phyloP scores from a whole-genome alignment of 2,888 invertebrate species.

The Reticulitermes lucifugus region DNA sequence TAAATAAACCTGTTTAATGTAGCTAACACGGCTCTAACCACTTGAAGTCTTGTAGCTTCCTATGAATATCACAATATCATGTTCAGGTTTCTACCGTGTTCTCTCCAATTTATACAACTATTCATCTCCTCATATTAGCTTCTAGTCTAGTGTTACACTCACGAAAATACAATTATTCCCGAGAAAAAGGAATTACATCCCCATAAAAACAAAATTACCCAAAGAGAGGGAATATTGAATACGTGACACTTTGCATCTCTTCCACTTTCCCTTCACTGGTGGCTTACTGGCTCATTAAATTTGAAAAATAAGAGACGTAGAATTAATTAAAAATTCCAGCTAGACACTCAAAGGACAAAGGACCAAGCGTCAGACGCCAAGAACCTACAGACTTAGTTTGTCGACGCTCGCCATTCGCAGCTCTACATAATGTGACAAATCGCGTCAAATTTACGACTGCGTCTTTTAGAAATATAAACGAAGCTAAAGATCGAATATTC shows the following conservation, averaged over 20 bases:
- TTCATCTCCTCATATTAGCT: neutral
- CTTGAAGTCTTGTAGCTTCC: neutral
- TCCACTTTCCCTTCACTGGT: neutral
- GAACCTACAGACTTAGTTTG: neutral
- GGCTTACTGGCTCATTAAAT: neutral
- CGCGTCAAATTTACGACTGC: too few species aligned
- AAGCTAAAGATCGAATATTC: too few species aligned
- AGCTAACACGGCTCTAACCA: neutral
- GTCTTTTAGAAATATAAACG: too few species aligned
- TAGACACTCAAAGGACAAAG: neutral
- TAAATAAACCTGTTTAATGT: neutral
- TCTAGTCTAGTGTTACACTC: neutral
- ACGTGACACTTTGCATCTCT: neutral
- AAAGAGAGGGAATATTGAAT: neutral
- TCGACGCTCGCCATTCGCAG: too few species aligned
- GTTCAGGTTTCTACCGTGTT: neutral
- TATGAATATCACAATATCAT: neutral
- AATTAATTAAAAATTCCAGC: slow-evolving; percentile 20
- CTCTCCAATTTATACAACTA: neutral
- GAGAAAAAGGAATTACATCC: neutral
- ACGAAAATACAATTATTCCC: neutral
- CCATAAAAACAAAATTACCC: neutral
- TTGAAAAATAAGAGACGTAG: neutral
- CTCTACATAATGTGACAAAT: too few species aligned
- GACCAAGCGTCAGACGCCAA: neutral